Evolutionary conservation across 2,888 invertebrate species (phyloP), one percentile per base, ranked within the genome.

Genomic region (Hypercompe scribonia): DNA sequence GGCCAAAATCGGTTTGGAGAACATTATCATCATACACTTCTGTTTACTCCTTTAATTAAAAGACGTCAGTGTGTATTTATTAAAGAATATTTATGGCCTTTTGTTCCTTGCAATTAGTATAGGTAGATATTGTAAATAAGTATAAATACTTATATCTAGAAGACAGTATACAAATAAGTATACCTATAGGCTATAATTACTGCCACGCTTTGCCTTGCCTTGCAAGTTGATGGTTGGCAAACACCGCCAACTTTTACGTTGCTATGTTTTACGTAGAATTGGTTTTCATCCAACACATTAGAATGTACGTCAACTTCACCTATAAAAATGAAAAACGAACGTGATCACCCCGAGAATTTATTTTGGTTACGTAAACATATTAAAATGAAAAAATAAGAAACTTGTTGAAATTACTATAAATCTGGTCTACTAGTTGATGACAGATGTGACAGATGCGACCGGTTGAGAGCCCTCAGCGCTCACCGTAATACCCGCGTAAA

Each of bases 121-220:
- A 46, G 15, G 39, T 39, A 39, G 21, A 50, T 11, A 24, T 15
- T 58, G 58, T 28, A 28, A 28, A 28, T 58, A 10, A n/a, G n/a
- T 8, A 54, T 54, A 50, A n/a, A 50, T 7, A 8, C n/a, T n/a
- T 46, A 46, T 46, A 21, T 46, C 3, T 21, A 50, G 21, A 50
- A 24, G 7, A 50, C 5, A 24, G 33, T 36, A 2, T 39, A 3
- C 15, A 13, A 0, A 5, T 2, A 46, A 18, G 46, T 21, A 36
- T 36, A 88, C 89, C 87, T 88, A 92, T 97, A 99, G 50, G 99
- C 99, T 77, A 99, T 97, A 77, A 99, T 96, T 77, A 99, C 96
- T 77, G 99, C 99, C 71, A 98, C 97, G 83, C 96, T 96, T 89
- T 98, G 97, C 68, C 97, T 96, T 4, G 98, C 95, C 70, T 91